These are phyloP conservation scores for Leptodactylus fuscus DNA, from an alignment of 2,113 vertebrate genomes.

Conservation along the genomic window DNA sequence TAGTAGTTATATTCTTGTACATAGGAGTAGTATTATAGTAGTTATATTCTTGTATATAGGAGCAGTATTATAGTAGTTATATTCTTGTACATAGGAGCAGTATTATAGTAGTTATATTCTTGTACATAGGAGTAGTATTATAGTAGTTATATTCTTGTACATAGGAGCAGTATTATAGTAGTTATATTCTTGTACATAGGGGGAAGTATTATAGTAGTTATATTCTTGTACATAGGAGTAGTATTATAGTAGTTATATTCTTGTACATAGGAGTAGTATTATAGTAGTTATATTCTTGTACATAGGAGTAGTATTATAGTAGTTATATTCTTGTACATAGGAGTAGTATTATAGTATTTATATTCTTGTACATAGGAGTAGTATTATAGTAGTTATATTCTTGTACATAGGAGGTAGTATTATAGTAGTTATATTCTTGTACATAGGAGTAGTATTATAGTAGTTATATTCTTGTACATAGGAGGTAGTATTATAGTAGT, in stretches of 20 bases:
- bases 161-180: not conserved
- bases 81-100: slow-evolving; percentile 2
- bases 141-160: not conserved
- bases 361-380: not conserved
- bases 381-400: slow-evolving; percentile 1
- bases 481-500: no score
- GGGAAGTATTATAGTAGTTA: not conserved
- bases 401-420: not conserved
- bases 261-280: slow-evolving; percentile 1
- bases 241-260: slow-evolving; percentile 2
- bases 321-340: not conserved
- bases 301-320: not conserved
- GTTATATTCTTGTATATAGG: slow-evolving; percentile 1
- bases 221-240: not conserved
- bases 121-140: not conserved
- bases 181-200: not conserved
- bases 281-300: slow-evolving; percentile 5
- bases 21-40: slow-evolving; percentile 5
- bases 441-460: not conserved
- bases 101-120: slow-evolving; percentile 18
- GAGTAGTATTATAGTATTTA: not conserved
- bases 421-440: slow-evolving; percentile 1
- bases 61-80: slow-evolving; percentile 11
- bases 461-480: not conserved
- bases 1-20: slow-evolving; percentile 10